Evolutionary conservation across 2,888 invertebrate species (phyloP).

Genomic region (Chouioia cunea): DNA sequence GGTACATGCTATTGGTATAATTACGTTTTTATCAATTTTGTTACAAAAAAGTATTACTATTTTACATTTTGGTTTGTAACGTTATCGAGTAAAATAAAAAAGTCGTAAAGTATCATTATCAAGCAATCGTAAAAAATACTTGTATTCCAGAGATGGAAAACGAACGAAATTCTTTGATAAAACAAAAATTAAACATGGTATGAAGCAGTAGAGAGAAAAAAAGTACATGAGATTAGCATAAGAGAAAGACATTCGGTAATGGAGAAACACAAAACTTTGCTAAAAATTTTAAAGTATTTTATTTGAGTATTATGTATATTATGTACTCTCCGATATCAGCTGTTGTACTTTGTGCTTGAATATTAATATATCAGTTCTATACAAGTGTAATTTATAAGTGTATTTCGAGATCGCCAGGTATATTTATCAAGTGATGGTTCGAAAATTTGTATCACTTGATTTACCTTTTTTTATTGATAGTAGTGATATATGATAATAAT

Average conservation of each 20-base stretch:
- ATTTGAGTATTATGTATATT: conserved; percentile 5
- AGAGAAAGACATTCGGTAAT: conserved; percentile 36
- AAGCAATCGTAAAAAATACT: no score
- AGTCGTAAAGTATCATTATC: no score
- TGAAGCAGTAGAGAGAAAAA: conserved; percentile 28
- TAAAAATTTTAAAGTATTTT: conserved; percentile 34
- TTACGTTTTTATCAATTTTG: no score
- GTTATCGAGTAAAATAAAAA: no score
- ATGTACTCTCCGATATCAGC: conserved; percentile 1
- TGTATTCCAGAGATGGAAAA: background rate
- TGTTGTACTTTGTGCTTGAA: conserved; percentile 11
- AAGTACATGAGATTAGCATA: conserved; percentile 35
- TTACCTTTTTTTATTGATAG: no score
- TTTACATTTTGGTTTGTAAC: no score
- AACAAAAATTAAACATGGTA: conserved; percentile 3
- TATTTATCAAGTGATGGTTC: no score
- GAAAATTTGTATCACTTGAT: no score
- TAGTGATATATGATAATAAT: no score
- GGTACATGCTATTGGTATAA: no score
- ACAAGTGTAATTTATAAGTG: background rate
- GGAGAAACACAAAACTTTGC: conserved; percentile 30
- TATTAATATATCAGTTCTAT: background rate
- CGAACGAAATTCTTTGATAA: conserved; percentile 21
- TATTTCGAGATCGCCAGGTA: no score
- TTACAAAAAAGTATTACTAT: no score